These are phyloP conservation scores for Dendroctonus valens DNA, from an alignment of 1,140 invertebrate species.

Conservation along the genomic window DNA sequence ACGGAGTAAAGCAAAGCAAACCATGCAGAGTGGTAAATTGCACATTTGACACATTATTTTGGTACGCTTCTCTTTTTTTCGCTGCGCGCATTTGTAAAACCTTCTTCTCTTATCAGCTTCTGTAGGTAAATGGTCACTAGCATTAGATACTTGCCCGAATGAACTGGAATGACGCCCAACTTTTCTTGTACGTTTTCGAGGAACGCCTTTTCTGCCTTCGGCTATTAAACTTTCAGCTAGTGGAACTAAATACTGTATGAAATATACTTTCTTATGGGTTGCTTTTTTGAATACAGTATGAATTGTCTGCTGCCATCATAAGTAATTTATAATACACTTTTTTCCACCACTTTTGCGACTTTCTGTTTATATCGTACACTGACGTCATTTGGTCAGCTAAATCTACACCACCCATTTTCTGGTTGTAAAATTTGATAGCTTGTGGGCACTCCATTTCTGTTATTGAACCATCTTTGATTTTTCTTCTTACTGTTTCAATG, in stretches of 20 bases:
- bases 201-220: slow-evolving; percentile 7
- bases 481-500: neutral
- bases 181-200: slow-evolving; percentile 10
- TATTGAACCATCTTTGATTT: slow-evolving; percentile 1
- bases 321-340: slow-evolving; percentile 20
- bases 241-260: slow-evolving; percentile 16
- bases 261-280: slow-evolving; percentile 14
- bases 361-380: neutral
- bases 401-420: too few species aligned
- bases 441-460: too few species aligned
- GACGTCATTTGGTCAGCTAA: neutral
- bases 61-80: too few species aligned
- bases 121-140: too few species aligned
- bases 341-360: neutral
- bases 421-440: neutral
- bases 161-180: neutral
- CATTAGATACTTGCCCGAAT: too few species aligned
- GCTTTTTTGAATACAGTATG: slow-evolving; percentile 15
- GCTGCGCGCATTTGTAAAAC: too few species aligned
- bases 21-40: too few species aligned
- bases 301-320: slow-evolving; percentile 6
- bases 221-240: slow-evolving; percentile 11
- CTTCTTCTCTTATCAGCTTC: too few species aligned
- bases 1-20: too few species aligned
- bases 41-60: too few species aligned